phyloP scores from a whole-genome alignment of 2,888 invertebrate species.

The Slavum lentiscoides region DNA sequence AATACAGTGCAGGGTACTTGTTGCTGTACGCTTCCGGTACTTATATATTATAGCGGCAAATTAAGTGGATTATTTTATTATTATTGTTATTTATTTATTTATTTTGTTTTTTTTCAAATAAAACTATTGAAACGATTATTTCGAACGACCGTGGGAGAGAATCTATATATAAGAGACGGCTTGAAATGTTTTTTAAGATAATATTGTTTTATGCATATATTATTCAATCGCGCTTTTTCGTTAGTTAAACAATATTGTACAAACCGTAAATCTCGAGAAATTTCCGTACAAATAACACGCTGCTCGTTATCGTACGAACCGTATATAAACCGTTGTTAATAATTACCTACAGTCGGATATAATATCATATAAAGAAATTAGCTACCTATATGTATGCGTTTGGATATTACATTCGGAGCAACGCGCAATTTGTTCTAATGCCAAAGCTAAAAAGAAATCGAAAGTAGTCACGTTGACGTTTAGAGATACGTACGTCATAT shows the following conservation, averaged over 20 bases:
- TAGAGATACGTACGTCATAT: too few relatives aligned
- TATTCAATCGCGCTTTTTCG: constrained; percentile 5
- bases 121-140: constrained; percentile 13
- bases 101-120: constrained; percentile 45
- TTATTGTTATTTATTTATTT: background rate
- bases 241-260: constrained; percentile 18
- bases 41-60: constrained; percentile 17
- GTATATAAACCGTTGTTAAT: too few relatives aligned
- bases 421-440: too few relatives aligned
- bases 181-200: constrained; percentile 1
- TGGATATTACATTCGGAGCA: too few relatives aligned
- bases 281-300: background rate
- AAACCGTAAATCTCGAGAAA: background rate
- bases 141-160: constrained; percentile 41
- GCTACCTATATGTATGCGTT: too few relatives aligned
- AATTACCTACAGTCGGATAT: too few relatives aligned
- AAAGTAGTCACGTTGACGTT: too few relatives aligned
- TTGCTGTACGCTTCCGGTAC: constrained; percentile 3
- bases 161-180: background rate
- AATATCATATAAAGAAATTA: too few relatives aligned
- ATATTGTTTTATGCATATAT: background rate
- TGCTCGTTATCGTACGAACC: background rate
- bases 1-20: constrained; percentile 31
- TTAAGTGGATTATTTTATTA: constrained; percentile 29
- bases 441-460: too few relatives aligned